Conservation (phyloP, 1,140 invertebrate species). For the Cotesia glomerata region DNA sequence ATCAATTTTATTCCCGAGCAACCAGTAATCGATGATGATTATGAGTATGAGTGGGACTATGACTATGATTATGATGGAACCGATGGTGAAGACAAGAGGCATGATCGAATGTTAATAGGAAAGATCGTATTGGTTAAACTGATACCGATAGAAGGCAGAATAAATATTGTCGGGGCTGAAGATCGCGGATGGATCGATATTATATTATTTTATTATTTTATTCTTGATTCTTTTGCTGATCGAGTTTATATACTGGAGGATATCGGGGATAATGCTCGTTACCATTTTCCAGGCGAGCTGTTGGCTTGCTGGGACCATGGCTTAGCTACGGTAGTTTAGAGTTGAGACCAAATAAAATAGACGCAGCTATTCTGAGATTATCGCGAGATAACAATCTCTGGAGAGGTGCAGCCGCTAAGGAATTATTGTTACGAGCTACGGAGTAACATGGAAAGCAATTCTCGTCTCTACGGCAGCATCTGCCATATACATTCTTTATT, state of each 20-base stretch:
- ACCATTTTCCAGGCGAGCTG: conserved; percentile 19
- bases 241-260: conserved; percentile 13
- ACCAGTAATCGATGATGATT: not conserved
- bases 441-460: conserved; percentile 27
- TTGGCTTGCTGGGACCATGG: not conserved
- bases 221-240: not conserved
- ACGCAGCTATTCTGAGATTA: conserved; percentile 28
- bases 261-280: conserved; percentile 25
- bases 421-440: conserved; percentile 31
- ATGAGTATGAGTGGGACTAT: not conserved
- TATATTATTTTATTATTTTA: too few species aligned
- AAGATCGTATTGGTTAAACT: not conserved
- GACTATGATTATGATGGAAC: not conserved
- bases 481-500: conserved; percentile 18
- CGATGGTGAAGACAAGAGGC: conserved; percentile 2
- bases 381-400: conserved; percentile 28
- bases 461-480: not conserved
- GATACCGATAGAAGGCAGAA: not conserved
- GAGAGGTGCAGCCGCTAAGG: conserved; percentile 14
- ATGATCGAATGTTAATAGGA: not conserved
- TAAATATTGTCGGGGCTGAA: not conserved
- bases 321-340: not conserved
- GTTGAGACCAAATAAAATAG: conserved; percentile 12
- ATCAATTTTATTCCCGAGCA: not conserved
- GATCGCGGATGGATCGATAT: too few species aligned